Evolutionary conservation across 2,797 vertebrate species (phyloP), one percentile per base, ranked within the genome.

Genomic region (Luscinia megarhynchos): DNA sequence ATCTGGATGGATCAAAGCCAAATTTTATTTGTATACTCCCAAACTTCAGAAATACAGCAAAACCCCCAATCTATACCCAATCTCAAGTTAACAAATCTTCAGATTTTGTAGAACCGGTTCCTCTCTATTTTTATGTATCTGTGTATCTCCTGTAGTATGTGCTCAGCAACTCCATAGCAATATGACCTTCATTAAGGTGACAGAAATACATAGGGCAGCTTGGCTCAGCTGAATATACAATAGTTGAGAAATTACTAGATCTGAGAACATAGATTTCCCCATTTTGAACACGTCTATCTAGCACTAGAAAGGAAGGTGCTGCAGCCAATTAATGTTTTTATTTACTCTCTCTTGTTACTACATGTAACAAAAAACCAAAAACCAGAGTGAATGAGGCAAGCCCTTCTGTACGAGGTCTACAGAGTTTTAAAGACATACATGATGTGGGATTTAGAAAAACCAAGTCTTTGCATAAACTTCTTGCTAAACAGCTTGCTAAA

Each of bases 11-110:
- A 57, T 48, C 50, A 79, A 72, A 87, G 24, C 10, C 30, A 75
- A 46, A 45, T 85, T 82, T 90, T 78, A 54, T 75, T 75, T 75
- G 6, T 61, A 34, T 63, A 17, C 69, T 86, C 7, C 24, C n/a
- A 58, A 67, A 50, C 29, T 70, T 82, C 29, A 73, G 66, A 79
- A 55, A 79, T 59, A 68, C 2, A 75, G 21, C 5, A 70, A 55
- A 69, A 3, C 0, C 1, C 6, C 2, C 9, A 26, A 13, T 24
- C 45, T 53, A 1, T 72, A 43, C 4, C 22, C 19, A 13, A 34
- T 32, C 32, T 3, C 62, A 64, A 66, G 70, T 63, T 23, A 80
- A 7, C 9, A 87, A 15, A 41, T 61, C 15, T 87, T 85, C 40
- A 40, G 63, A 82, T 48, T 74, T 43, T 64, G 19, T 59, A 43